A percentile compares a stretch with the other conserved stretches of the same genome.
Evolutionary conservation across 2,113 vertebrate species (phyloP).

Genomic region (Galemys pyrenaicus): DNA sequence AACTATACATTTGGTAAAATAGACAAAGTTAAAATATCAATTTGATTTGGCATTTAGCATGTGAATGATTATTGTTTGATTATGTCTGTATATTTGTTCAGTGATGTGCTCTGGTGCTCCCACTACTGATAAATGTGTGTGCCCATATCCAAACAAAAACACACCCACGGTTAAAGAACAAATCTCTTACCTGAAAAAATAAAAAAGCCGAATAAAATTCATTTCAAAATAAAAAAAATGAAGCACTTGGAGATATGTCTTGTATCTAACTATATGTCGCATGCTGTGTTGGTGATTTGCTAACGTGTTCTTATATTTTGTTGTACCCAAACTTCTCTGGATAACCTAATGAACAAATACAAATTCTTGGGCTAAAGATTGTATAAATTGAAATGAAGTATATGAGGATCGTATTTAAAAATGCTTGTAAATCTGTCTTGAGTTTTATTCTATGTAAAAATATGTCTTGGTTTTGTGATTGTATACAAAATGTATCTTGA

Average conservation of each 20-base stretch:
- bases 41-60: conserved; percentile 94
- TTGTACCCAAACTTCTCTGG: conserved; percentile 88
- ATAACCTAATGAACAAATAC: conserved; percentile 72
- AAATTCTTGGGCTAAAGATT: conserved; percentile 86
- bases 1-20: conserved; percentile 89
- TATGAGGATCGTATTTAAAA: conserved; percentile 92
- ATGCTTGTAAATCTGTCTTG: conserved; percentile 97
- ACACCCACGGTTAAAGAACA: conserved; percentile 73
- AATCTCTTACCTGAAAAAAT: conserved; percentile 85
- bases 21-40: conserved; percentile 87
- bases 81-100: conserved; percentile 90
- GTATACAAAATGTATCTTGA: conserved; percentile 97
- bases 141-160: conserved; percentile 87
- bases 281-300: conserved; percentile 95
- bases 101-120: conserved; percentile 90
- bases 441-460: conserved; percentile 97
- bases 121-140: conserved; percentile 87
- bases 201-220: conserved; percentile 81
- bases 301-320: conserved; percentile 82
- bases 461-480: conserved; percentile 97
- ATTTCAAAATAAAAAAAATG: conserved; percentile 76
- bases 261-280: conserved; percentile 98
- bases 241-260: conserved; percentile 90
- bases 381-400: conserved; percentile 87
- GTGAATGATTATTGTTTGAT: conserved; percentile 89